Evolutionary conservation across 2,888 invertebrate genomes (phyloP).

Genomic region (Smittia aterrima): DNA sequence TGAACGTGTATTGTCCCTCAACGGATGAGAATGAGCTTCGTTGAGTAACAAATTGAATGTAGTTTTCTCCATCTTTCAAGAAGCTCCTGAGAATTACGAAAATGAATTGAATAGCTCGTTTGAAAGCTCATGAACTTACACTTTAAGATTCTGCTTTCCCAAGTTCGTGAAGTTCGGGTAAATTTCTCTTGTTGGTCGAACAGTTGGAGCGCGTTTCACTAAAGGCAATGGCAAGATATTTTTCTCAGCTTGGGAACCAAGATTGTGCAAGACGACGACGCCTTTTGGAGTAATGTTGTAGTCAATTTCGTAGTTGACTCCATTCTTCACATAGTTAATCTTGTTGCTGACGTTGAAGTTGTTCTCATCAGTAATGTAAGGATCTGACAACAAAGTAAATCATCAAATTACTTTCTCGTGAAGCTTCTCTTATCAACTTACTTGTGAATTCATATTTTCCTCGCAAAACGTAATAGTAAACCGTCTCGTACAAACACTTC

Average conservation of each 20-base stretch:
- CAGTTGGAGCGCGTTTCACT: neutral
- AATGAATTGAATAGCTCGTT: too few species aligned
- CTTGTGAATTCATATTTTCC: conserved; percentile 40
- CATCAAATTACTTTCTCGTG: neutral
- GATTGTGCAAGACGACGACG: conserved; percentile 19
- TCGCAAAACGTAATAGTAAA: conserved; percentile 17
- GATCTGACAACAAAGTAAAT: conserved; percentile 3
- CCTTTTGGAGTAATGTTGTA: conserved; percentile 21
- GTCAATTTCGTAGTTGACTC: conserved; percentile 18
- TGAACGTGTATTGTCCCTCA: conserved; percentile 27
- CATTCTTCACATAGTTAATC: conserved; percentile 13
- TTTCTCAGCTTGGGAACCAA: neutral
- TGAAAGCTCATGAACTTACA: conserved; percentile 12
- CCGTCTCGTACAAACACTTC: conserved; percentile 28
- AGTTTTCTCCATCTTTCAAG: conserved; percentile 30
- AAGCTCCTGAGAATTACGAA: neutral
- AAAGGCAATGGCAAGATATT: neutral
- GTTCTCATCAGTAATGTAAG: conserved; percentile 14
- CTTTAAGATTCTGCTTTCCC: conserved; percentile 36
- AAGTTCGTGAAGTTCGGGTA: conserved; percentile 20
- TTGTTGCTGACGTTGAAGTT: conserved; percentile 34
- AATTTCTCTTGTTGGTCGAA: conserved; percentile 9
- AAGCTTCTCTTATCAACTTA: neutral
- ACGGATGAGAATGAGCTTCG: conserved; percentile 11
- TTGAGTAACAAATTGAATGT: conserved; percentile 15